Evolutionary conservation across 2,113 vertebrate species (phyloP), one percentile per base, ranked within the genome.

Genomic region (Chinchilla lanigera): DNA sequence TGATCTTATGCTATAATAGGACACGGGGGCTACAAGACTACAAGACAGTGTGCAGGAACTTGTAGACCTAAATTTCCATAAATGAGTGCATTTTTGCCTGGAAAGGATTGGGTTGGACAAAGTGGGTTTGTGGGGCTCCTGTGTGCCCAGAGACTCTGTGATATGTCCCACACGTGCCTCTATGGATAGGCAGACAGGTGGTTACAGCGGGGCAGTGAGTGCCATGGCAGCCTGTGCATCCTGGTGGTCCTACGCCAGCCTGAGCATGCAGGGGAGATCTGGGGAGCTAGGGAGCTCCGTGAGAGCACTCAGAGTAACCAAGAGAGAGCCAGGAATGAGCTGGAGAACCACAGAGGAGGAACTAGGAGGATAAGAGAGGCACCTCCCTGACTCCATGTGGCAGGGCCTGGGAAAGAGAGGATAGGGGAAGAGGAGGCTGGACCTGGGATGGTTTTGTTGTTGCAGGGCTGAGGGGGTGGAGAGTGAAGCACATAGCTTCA

Each of bases 251-350:
- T 75, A 3, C 3, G 65, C 3, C 44, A 47, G 14, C 4, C 24
- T 33, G 47, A 13, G n/a, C n/a, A 33, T 30, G 2, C 33, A 67
- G 44, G 19, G 69, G 35, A 91, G 50, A 67, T 26, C 28, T 28
- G 3, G 6, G 14, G 22, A 4, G 1, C 65, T 19, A 56, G 1
- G 35, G 28, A 6, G 12, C 8, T 52, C 4, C 3, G 0, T 10
- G 26, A 30, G 56, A 69, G 41, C 13, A 28, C 22, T 3, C 10
- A 33, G 44, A 12, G 35, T 47, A 71, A 84, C 13, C 16, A 71
- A 28, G 28, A n/a, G 33, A 19, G 8, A 78, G 38, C 14, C 26
- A 28, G 17, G 50, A 47, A 7, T 44, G 71, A 41, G 71, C 71
- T 38, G n/a, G 33, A 35, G 67, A 54, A 28, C 17, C 35, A 47